These are phyloP conservation scores for Oplegnathus fasciatus DNA, from an alignment of 2,113 vertebrate genomes.

Conservation along the genomic window DNA sequence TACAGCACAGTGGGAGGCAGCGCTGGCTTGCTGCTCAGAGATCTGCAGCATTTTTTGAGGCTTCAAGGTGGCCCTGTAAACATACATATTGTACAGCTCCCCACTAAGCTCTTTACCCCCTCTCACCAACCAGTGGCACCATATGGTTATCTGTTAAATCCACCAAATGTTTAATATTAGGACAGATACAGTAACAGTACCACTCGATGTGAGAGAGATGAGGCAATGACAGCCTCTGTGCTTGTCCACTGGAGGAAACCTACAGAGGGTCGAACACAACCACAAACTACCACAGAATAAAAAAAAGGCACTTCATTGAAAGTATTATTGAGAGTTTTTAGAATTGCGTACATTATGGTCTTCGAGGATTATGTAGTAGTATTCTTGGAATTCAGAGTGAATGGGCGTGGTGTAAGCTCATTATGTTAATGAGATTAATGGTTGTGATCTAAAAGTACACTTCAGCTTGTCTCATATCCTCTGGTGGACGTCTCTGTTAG, in stretches of 20 bases:
- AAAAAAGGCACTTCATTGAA: background rate
- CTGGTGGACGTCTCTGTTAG: background rate
- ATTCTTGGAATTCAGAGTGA: slow-evolving; percentile 32
- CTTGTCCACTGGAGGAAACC: background rate
- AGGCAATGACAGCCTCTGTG: background rate
- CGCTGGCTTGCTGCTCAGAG: slow-evolving; percentile 26
- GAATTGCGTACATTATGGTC: background rate
- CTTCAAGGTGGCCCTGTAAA: slow-evolving; percentile 10
- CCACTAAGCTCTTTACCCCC: slow-evolving; percentile 40
- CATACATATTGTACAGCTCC: slow-evolving; percentile 32
- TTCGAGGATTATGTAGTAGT: slow-evolving; percentile 9
- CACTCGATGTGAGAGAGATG: background rate
- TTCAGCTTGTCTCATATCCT: slow-evolving; percentile 90
- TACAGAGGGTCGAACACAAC: background rate
- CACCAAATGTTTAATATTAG: slow-evolving; percentile 71
- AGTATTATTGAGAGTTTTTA: background rate
- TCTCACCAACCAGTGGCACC: slow-evolving; percentile 27
- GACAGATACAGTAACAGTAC: slow-evolving; percentile 25
- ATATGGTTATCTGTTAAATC: slow-evolving; percentile 75
- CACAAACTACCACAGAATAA: background rate
- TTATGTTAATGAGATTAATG: slow-evolving; percentile 94
- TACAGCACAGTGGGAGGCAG: slow-evolving; percentile 51
- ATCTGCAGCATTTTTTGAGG: slow-evolving; percentile 25
- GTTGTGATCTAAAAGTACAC: slow-evolving; percentile 94
- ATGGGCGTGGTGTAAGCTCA: slow-evolving; percentile 84